Conservation (phyloP, 2,113 vertebrate genomes). For the Mus spicilegus region DNA sequence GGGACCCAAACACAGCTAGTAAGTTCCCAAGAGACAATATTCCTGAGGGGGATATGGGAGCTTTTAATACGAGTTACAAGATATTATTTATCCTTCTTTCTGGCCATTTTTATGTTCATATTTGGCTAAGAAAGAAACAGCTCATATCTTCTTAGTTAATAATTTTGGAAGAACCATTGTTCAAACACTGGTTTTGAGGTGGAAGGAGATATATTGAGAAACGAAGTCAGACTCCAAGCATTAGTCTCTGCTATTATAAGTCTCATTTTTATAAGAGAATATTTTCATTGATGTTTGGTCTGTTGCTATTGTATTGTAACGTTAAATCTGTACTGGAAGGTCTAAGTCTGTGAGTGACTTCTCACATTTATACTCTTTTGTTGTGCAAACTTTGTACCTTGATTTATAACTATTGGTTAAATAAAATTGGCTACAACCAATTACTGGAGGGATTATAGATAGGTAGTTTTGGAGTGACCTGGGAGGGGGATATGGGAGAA, state of each 20-base stretch:
- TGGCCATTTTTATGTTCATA: neutral
- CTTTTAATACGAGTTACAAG: neutral
- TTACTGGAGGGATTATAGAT: too few species aligned
- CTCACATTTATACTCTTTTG: too few species aligned
- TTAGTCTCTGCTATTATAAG: neutral
- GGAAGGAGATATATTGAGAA: neutral
- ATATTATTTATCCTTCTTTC: neutral
- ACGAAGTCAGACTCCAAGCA: neutral
- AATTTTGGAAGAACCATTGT: neutral
- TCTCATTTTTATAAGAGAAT: neutral
- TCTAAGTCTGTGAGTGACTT: too few species aligned
- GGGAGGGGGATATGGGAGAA: too few species aligned
- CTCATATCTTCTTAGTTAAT: neutral
- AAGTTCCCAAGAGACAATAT: neutral
- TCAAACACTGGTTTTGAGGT: neutral
- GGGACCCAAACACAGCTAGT: neutral
- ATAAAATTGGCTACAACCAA: too few species aligned
- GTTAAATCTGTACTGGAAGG: too few species aligned
- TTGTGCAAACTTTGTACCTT: too few species aligned
- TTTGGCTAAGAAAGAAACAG: neutral
- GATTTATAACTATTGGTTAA: too few species aligned
- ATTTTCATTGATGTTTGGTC: neutral
- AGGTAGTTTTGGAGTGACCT: too few species aligned
- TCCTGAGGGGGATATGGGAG: fast-evolving
- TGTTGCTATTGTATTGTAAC: too few species aligned